Base-by-base conservation (phyloP, 2,888 invertebrate genomes). In the Habrosyne pyritoides region DNA sequence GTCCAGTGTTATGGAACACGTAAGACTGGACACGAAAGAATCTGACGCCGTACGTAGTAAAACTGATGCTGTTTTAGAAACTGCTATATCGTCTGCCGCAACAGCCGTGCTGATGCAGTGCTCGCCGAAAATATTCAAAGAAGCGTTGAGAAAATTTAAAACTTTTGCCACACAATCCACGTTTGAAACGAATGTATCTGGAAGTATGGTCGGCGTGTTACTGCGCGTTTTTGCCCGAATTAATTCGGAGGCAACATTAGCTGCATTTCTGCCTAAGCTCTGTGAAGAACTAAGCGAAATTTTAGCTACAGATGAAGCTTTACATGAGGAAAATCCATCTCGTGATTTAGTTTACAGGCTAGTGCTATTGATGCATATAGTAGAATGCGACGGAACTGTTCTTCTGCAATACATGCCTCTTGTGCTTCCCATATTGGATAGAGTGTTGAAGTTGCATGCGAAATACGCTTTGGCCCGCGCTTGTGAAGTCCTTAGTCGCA, bases 121-220 rank as follows among this genome's bases (percentile, higher is more conserved):
- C 56, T 97, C 96, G 1, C 94, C 95, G 59, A 86, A 91, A 54
- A 94, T 94, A 67, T 94, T 94, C 60, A 81, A 86, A 12, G 93
- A 95, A 62, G 97, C 97, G 0, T 80, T 98, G 50, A 93, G 95
- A 65, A 97, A 97, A 80, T 93, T 98, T 30, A 95, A 95, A 63
- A 87, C 94, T 10, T 98, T 97, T 81, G 94, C 95, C 0, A 95
- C 94, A 0, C 94, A 94, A 53, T 94, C 95, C 26, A 95, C 97
- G n/a, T 94, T 97, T 67, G 98, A 98, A 81, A 95, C 96, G 0
- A 95, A 95, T 71, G 96, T 98, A 0, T 96, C 97, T 0, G 98
- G 98, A 0, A 95, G 95, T 77, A 94, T 97, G 79, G 94, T 97
- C 0, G 97, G 96, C 0, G 94, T 95, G 10, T 86, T 98, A 58